phyloP scores from a whole-genome alignment of 1,140 invertebrate species.

The Charaxes varanes region DNA sequence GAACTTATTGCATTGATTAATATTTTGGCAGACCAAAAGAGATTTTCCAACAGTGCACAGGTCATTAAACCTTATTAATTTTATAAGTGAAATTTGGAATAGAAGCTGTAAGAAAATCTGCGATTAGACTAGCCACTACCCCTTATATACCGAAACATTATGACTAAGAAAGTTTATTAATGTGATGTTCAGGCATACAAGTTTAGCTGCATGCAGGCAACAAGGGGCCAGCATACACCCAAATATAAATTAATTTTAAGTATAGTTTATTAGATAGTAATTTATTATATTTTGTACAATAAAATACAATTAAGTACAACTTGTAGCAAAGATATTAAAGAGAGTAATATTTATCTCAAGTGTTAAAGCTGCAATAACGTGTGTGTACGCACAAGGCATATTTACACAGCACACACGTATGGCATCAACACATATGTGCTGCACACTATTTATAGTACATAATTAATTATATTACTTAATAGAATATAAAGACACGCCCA shows the following conservation, averaged over 20 bases:
- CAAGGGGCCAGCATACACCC: slow-evolving; percentile 65
- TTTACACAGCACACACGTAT: slow-evolving; percentile 71
- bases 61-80: slow-evolving; percentile 64
- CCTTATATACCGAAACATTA: slow-evolving; percentile 72
- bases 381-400: slow-evolving; percentile 73
- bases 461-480: slow-evolving; percentile 70
- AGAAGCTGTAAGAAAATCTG: slow-evolving; percentile 74
- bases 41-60: slow-evolving; percentile 73
- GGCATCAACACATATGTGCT: slow-evolving; percentile 66
- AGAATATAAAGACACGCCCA: slow-evolving; percentile 71
- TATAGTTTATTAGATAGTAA: slow-evolving; percentile 72
- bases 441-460: slow-evolving; percentile 72
- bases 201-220: slow-evolving; percentile 67
- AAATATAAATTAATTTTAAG: slow-evolving; percentile 72
- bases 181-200: slow-evolving; percentile 71
- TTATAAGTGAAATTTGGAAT: slow-evolving; percentile 71
- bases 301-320: slow-evolving; percentile 76
- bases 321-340: slow-evolving; percentile 76
- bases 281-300: slow-evolving; percentile 77
- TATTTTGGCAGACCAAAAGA: slow-evolving; percentile 72
- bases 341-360: slow-evolving; percentile 74
- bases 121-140: slow-evolving; percentile 72
- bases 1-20: slow-evolving; percentile 68
- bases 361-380: slow-evolving; percentile 72
- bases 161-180: slow-evolving; percentile 64